These are phyloP conservation scores for Mycteria americana DNA, from an alignment of 2,797 vertebrate genomes.

Conservation along the genomic window DNA sequence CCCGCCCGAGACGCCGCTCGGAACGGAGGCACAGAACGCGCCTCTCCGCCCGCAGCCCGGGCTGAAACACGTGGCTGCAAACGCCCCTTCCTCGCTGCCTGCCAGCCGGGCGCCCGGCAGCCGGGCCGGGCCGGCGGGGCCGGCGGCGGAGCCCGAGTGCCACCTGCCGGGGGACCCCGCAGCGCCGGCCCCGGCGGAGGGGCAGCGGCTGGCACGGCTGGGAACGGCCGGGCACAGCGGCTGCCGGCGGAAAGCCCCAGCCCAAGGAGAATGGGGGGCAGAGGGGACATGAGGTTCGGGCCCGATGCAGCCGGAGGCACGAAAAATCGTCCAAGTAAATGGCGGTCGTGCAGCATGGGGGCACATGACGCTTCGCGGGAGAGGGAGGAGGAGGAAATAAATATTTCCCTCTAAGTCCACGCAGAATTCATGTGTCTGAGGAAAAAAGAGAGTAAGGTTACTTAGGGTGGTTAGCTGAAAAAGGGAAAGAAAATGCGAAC, in stretches of 20 bases:
- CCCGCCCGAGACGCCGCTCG: rapidly evolving
- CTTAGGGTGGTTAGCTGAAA: neutral
- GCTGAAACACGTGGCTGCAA: neutral
- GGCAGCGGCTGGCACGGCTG: neutral
- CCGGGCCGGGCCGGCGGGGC: neutral
- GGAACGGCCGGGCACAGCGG: neutral
- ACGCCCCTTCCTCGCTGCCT: neutral
- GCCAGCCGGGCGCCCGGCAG: neutral
- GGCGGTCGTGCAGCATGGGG: rapidly evolving
- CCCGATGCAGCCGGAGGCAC: neutral
- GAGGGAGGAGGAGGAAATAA: neutral
- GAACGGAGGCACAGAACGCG: rapidly evolving
- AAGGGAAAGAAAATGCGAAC: neutral
- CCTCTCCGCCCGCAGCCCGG: neutral
- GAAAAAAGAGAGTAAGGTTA: neutral
- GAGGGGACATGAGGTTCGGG: rapidly evolving
- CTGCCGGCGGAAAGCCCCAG: no score
- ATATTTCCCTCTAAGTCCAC: rapidly evolving
- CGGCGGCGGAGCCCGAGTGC: conserved; percentile 32
- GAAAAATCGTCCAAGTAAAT: no score
- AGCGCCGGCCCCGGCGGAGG: neutral
- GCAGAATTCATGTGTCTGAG: neutral
- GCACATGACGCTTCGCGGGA: no score
- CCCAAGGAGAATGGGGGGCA: rapidly evolving
- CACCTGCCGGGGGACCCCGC: conserved; percentile 13